Base-by-base conservation (phyloP, 2,113 vertebrate genomes). In the Parotia lawesii region DNA sequence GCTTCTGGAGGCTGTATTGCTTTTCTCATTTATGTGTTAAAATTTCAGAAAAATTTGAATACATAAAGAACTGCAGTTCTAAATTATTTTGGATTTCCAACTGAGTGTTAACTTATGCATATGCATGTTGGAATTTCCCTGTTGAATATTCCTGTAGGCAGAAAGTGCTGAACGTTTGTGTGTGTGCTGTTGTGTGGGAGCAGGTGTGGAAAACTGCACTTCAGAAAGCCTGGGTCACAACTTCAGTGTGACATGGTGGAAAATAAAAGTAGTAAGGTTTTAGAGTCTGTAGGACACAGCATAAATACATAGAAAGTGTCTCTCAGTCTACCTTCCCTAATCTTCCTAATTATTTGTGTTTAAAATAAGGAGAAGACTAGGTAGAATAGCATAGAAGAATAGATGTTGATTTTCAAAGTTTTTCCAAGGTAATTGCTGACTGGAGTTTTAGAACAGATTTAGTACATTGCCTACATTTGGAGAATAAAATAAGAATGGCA, bases 111-210 rank as follows among this genome's bases (percentile, higher is more conserved):
- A 53, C 54, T 91, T 40, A 75, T 85, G 70, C 73, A 75, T 94
- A 86, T 86, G 65, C 62, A 85, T 53, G 73, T 29, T 89, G 94
- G 94, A 91, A 85, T 92, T 95, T 94, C 95, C 91, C 95, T 85
- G 42, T 31, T 78, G 83, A 67, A 48, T 91, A 65, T 61, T 95
- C 33, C 92, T 48, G 48, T 19, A 53, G 74, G 71, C 54, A 31
- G 57, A 7, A 9, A 50, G 47, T 28, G 84, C 51, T 14, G 5
- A 45, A 85, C 64, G 29, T 57, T 10, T 62, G 37, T 61, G 56
- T 69, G 37, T 47, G 44, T 33, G 74, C 12, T 80, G 76, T n/a
- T 66, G 4, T 53, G 77, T 89, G 81, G 87, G 76, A 84, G 92
- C 69, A 84, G 40, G 45, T 54, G 15, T 27, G 83, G 25, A 72